Evolutionary conservation across 2,113 vertebrate species (phyloP), one percentile per base, ranked within the genome.

Genomic region (Tenrec ecaudatus): DNA sequence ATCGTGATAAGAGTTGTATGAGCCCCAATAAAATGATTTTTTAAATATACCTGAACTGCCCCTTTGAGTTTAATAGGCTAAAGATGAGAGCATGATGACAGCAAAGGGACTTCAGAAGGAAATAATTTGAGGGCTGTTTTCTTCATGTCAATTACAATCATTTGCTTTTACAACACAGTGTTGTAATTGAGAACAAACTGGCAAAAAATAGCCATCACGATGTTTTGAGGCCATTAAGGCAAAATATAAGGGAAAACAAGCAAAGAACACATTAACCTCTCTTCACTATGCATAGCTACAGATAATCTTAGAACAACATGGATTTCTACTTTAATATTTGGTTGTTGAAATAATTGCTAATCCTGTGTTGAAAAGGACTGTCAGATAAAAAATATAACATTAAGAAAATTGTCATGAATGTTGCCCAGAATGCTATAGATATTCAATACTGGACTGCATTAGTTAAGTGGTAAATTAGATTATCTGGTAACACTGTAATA

Each of bases 101-200:
- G 36, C 12, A 43, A 66, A 78, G 57, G 22, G 17, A n/a, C 31
- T 82, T 89, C 14, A 57, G 38, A 75, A 86, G 2, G 4, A 58
- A 86, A 94, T 71, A 20, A 5, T 71, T 80, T 62, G 7, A 80
- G 33, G 23, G 69, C 38, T 17, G 76, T 89, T 78, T 79, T 23
- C 53, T 89, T 85, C 36, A 88, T 5, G 47, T 43, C 1, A 89
- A 40, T 87, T 90, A 73, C 19, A 84, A 73, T 2, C 17, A 36
- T 71, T 82, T 75, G 20, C 27, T 71, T 81, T 88, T 57, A 77
- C 75, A 80, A 77, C 17, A 57, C 33, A 93, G 69, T 64, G 6
- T n/a, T 91, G 88, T 88, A 96, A 92, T 81, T 73, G 47, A 40
- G 36, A 92, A 82, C 91, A 91, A 88, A 47, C 88, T 94, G 79